Base-by-base conservation (phyloP, 2,113 vertebrate genomes). In the Sporophila hypoxantha region DNA sequence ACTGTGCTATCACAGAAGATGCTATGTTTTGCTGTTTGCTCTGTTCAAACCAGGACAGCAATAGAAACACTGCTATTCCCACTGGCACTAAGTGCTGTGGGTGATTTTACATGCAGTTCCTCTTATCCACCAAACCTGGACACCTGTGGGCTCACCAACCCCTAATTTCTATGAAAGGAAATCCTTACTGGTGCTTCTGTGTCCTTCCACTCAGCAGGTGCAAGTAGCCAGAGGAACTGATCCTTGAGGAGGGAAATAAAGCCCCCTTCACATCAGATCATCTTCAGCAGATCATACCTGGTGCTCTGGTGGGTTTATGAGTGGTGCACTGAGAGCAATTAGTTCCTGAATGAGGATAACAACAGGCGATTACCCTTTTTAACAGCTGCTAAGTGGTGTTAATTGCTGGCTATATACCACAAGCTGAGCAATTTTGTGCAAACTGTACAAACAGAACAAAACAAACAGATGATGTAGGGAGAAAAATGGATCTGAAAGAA, bases 371-470 rank as follows among this genome's bases (percentile, higher is more conserved):
- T 94, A 90, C 57, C 87, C 93, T 87, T 67, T 95, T 95, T 96
- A 96, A 93, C 91, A 96, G 92, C 93, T 96, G 93, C 95, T 97
- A 95, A 96, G 83, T 95, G 73, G 92, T 97, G 95, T 95, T 97
- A 97, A 97, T 97, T 97, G 92, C 94, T 36, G 93, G 88, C 92
- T 96, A 61, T 92, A 92, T 94, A 96, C 90, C 88, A 80, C 95
- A 96, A 91, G 88, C 94, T 76, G 90, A 91, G 94, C 71, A 87
- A 87, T 94, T 96, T 95, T 94, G 77, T 91, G 64, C 93, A 79
- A 89, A 91, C 82, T 93, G 59, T 90, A 88, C 84, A 95, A 97
- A 96, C 49, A 94, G 76, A 96, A 88, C 50, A 94, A 96, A 96
- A 88, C 32, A 91, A 95, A 91, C 2, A 68, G 76, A 91, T 90